Evolutionary conservation across 2,113 vertebrate species (phyloP), one percentile per base, ranked within the genome.

Genomic region (Xenopus tropicalis): DNA sequence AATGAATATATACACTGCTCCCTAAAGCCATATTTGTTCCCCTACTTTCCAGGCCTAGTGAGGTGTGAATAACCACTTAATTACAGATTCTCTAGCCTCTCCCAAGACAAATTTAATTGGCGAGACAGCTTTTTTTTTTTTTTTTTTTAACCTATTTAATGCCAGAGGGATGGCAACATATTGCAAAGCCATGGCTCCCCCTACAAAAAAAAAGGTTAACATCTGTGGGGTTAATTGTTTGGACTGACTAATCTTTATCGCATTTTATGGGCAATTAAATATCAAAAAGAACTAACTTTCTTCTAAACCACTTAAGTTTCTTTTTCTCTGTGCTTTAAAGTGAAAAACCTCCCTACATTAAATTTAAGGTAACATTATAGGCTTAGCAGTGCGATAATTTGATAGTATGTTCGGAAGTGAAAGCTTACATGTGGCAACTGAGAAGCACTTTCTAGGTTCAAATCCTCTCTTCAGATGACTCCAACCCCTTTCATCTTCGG

Each of bases 1-100:
- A 37, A 37, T 5, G 29, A 37, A 37, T 37, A 20, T 22, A 69
- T 24, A 23, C 72, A 37, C 25, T 63, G 51, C 23, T 43, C 66
- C 66, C 66, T 69, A 23, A 54, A 69, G 73, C 59, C 66, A 76
- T 63, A 44, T n/a, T 56, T 44, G 42, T 63, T 59, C 52, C 66
- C 66, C 68, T 69, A 25, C 89, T 87, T 88, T 84, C 84, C 82
- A 12, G 85, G 86, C 80, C 78, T 85, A 89, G 80, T 86, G 86
- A 87, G 85, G 88, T 87, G 88, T 88, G 84, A 90, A 80, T 87
- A 88, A 91, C 74, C 79, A 81, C 93, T 93, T 94, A 96, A 96
- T 96, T 94, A 96, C 91, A 94, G 92, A 90, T 93, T 94, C 93
- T 94, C 93, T 91, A 94, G 87, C 91, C 87, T 79, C 86, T 85